phyloP scores from a whole-genome alignment of 1,140 invertebrate genomes.

The Brachionus angularis region DNA sequence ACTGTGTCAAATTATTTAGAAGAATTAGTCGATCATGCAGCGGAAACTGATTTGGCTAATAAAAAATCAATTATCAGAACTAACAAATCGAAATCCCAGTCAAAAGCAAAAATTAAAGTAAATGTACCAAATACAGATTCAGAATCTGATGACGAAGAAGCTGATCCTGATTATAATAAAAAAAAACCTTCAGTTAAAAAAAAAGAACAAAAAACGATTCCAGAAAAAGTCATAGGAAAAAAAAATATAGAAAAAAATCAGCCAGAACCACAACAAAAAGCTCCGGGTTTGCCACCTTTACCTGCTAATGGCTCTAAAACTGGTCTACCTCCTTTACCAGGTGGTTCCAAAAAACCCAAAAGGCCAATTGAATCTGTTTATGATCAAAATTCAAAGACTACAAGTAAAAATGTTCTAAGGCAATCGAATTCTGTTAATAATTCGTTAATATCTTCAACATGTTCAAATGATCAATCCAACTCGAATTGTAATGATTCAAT shows the following conservation, averaged over 20 bases:
- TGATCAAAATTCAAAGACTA: not conserved
- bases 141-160: not conserved
- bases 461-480: not conserved
- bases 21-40: constrained; percentile 12
- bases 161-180: not conserved
- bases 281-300: too few relatives aligned
- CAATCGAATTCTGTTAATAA: too few relatives aligned
- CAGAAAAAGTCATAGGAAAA: too few relatives aligned
- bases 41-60: not conserved
- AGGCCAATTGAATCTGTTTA: constrained; percentile 22
- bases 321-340: not conserved
- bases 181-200: not conserved
- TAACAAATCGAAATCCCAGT: not conserved
- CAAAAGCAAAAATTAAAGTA: not conserved
- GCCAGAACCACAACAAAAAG: too few relatives aligned
- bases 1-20: not conserved
- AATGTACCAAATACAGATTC: not conserved
- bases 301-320: too few relatives aligned
- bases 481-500: not conserved
- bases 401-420: too few relatives aligned
- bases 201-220: not conserved
- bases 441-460: too few relatives aligned
- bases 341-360: constrained; percentile 24
- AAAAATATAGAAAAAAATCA: not conserved
- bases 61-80: not conserved